Evolutionary conservation across 2,113 vertebrate genomes (phyloP).

Genomic region (Vidua chalybeata): DNA sequence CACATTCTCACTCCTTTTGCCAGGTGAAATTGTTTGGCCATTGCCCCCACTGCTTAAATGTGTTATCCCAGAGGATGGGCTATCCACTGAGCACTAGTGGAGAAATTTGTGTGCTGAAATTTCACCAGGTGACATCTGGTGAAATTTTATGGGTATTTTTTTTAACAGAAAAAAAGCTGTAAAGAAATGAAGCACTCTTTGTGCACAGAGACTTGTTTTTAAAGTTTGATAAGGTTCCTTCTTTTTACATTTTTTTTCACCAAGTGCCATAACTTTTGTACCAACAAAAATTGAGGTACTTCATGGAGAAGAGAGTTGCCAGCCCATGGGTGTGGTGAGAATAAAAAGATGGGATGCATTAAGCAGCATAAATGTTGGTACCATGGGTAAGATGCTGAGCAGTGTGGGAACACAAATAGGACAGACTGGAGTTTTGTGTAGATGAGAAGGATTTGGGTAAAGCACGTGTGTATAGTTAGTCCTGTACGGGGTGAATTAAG

Average conservation of each 20-base stretch:
- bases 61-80: background rate
- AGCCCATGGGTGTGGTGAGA: rapidly evolving
- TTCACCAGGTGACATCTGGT: rapidly evolving
- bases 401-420: background rate
- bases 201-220: background rate
- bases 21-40: background rate
- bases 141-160: background rate
- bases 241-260: background rate
- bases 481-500: background rate
- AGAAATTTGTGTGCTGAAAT: background rate
- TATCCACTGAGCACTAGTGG: background rate
- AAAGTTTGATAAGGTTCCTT: background rate
- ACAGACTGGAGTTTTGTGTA: background rate
- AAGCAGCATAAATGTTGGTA: background rate
- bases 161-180: background rate
- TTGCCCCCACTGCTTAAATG: background rate
- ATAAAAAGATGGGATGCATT: background rate
- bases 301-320: background rate
- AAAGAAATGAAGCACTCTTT: background rate
- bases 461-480: background rate
- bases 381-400: background rate
- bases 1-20: background rate
- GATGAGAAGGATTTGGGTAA: background rate
- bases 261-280: background rate
- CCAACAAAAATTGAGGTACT: background rate